Evolutionary conservation across 1,140 invertebrate genomes (phyloP).

Genomic region (Zaprionus nigranus): DNA sequence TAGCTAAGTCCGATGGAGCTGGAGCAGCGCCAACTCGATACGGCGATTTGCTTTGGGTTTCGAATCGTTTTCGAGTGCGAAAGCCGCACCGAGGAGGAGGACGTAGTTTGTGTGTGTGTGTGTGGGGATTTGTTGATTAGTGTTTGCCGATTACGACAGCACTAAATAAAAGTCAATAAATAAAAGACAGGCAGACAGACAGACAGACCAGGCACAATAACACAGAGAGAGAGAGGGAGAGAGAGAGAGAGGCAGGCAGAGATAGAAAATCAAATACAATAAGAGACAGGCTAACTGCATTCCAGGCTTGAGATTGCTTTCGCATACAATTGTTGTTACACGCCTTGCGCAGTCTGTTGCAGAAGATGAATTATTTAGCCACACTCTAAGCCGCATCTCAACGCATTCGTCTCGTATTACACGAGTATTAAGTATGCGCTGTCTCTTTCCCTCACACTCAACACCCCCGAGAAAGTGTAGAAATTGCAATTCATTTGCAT

Average conservation of each 20-base stretch:
- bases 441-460: slow-evolving; percentile 6
- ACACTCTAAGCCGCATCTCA: neutral
- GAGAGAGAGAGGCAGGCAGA: slow-evolving; percentile 16
- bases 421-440: slow-evolving; percentile 19
- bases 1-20: slow-evolving; percentile 43
- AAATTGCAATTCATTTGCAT: slow-evolving; percentile 76
- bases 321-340: slow-evolving; percentile 46
- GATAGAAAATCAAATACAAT: slow-evolving; percentile 31
- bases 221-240: neutral
- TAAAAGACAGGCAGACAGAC: slow-evolving; percentile 47
- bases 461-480: slow-evolving; percentile 50
- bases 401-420: slow-evolving; percentile 4
- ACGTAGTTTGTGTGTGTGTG: neutral
- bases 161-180: slow-evolving; percentile 77
- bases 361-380: slow-evolving; percentile 1
- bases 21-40: slow-evolving; percentile 6
- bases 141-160: slow-evolving; percentile 66
- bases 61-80: slow-evolving; percentile 36
- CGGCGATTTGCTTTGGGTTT: slow-evolving; percentile 12
- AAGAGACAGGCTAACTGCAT: slow-evolving; percentile 63
- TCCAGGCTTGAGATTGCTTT: slow-evolving; percentile 61
- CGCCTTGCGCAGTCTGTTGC: slow-evolving; percentile 1
- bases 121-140: slow-evolving; percentile 45
- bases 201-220: neutral
- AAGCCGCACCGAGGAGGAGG: slow-evolving; percentile 24